Percentiles rank a stretch among this genome's conserved stretches.
Conservation (phyloP, 2,113 vertebrate species). For the Forbesichthys papilliferus region DNA sequence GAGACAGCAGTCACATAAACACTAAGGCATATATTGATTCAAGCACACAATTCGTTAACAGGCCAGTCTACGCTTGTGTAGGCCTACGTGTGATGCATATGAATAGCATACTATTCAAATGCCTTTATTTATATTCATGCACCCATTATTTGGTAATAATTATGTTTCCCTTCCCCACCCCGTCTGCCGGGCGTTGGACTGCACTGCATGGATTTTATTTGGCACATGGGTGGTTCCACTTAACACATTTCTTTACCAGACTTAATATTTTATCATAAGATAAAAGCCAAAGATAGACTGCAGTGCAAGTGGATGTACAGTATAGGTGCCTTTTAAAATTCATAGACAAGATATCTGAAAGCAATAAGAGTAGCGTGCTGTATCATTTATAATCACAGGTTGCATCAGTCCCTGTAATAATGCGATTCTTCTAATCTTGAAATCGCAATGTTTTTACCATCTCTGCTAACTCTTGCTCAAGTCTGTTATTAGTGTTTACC, state of each 20-base stretch:
- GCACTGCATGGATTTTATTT: background rate
- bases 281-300: slow-evolving; percentile 1
- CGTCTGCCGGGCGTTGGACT: background rate
- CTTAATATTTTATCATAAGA: slow-evolving; percentile 1
- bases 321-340: slow-evolving; percentile 12
- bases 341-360: slow-evolving; percentile 34
- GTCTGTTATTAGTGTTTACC: slow-evolving; percentile 19
- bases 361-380: slow-evolving; percentile 46
- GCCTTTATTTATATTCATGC: too few species aligned
- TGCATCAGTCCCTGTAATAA: background rate
- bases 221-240: too few species aligned
- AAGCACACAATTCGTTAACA: too few species aligned
- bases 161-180: too few species aligned
- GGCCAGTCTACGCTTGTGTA: too few species aligned
- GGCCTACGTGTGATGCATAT: too few species aligned
- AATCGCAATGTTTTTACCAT: slow-evolving; percentile 1
- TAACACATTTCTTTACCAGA: background rate
- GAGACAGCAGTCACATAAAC: too few species aligned
- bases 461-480: slow-evolving; percentile 1
- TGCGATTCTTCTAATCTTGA: slow-evolving; percentile 3
- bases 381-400: slow-evolving; percentile 32
- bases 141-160: too few species aligned
- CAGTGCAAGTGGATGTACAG: slow-evolving; percentile 11
- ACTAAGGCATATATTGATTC: too few species aligned
- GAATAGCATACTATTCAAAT: too few species aligned